Evolutionary conservation across 2,797 vertebrate species (phyloP).

Genomic region (Remorina albescens): DNA sequence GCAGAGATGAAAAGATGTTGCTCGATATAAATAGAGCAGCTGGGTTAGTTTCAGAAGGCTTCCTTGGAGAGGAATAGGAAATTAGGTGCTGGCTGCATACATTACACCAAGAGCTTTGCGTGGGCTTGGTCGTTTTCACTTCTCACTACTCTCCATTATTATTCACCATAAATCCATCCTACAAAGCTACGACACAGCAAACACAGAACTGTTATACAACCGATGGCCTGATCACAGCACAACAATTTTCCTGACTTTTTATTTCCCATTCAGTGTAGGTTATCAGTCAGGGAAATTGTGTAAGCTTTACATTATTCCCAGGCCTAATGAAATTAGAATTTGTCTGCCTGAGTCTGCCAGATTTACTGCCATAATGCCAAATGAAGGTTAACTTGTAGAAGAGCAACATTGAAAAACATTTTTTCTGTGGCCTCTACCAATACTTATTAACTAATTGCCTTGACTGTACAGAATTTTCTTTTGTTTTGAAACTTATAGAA

Average conservation of each 20-base stretch:
- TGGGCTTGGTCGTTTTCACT: conserved; percentile 76
- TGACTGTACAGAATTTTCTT: conserved; percentile 12
- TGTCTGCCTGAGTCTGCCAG: conserved; percentile 58
- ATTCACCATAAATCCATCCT: conserved; percentile 78
- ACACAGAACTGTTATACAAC: conserved; percentile 64
- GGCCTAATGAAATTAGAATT: conserved; percentile 76
- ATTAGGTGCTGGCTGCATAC: conserved; percentile 82
- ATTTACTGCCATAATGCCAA: conserved; percentile 67
- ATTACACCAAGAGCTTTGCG: conserved; percentile 79
- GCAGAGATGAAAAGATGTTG: conserved; percentile 77
- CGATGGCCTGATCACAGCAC: conserved; percentile 54
- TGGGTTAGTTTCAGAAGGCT: conserved; percentile 78
- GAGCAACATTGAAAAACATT: conserved; percentile 55
- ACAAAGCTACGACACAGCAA: conserved; percentile 68
- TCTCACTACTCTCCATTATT: conserved; percentile 76
- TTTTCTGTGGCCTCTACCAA: conserved; percentile 38
- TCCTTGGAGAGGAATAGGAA: conserved; percentile 83
- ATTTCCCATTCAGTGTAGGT: conserved; percentile 67
- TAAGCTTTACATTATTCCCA: conserved; percentile 60
- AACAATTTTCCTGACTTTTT: conserved; percentile 60
- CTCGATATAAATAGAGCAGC: conserved; percentile 83
- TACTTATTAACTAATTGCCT: conserved; percentile 30
- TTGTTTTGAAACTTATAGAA: background rate
- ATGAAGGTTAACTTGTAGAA: conserved; percentile 64
- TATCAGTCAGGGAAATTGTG: conserved; percentile 66